A percentile compares a stretch with the other conserved stretches of the same genome.
Conservation (phyloP, 2,888 invertebrate species). For the Embidobia sp. region DNA sequence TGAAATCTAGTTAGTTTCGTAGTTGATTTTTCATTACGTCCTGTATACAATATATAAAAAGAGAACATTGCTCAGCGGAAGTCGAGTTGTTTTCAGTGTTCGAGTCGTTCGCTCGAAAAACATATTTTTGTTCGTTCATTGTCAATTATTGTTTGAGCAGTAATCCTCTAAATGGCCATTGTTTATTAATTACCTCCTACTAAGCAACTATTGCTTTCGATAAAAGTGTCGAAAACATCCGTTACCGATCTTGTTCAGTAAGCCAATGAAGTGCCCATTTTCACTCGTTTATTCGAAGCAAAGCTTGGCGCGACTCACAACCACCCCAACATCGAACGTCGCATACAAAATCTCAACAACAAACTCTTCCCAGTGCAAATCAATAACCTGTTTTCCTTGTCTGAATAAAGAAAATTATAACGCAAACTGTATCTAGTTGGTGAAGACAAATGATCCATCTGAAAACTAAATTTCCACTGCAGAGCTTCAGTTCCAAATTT, state of each 20-base stretch:
- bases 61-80: slow-evolving; percentile 50
- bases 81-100: slow-evolving; percentile 44
- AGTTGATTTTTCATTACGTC: too few species aligned
- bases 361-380: slow-evolving; percentile 25
- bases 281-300: slow-evolving; percentile 31
- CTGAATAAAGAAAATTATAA: slow-evolving; percentile 27
- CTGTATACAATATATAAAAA: slow-evolving; percentile 33
- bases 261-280: slow-evolving; percentile 33
- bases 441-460: slow-evolving; percentile 1
- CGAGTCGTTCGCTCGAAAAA: slow-evolving; percentile 40
- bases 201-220: slow-evolving; percentile 17
- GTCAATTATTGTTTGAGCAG: slow-evolving; percentile 55
- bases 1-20: too few species aligned
- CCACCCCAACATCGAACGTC: slow-evolving; percentile 29
- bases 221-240: slow-evolving; percentile 50
- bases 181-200: slow-evolving; percentile 38
- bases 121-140: slow-evolving; percentile 35
- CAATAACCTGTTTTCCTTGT: slow-evolving; percentile 36
- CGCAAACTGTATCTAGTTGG: slow-evolving; percentile 12
- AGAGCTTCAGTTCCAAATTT: neutral
- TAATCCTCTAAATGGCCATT: slow-evolving; percentile 58
- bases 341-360: slow-evolving; percentile 39
- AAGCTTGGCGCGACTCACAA: slow-evolving; percentile 28
- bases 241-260: slow-evolving; percentile 46
- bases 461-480: too few species aligned